A percentile compares a stretch with the other conserved stretches of the same genome.
Conservation (phyloP, 2,888 invertebrate species). For the Creontiades dilutus region DNA sequence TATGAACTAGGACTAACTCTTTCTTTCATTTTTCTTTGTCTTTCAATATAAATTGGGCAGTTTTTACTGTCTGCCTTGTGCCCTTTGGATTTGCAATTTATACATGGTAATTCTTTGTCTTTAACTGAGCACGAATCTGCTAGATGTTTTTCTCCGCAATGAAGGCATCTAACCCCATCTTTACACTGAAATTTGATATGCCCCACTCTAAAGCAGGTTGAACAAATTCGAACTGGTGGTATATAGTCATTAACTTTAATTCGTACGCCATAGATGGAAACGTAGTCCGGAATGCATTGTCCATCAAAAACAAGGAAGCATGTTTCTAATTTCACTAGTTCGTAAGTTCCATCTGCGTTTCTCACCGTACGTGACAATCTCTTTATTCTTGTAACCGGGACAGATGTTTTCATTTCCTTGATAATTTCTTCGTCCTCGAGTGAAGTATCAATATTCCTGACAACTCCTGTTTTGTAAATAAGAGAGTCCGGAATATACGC, state of each 20-base stretch:
- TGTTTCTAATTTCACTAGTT: background rate
- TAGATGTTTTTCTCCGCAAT: conserved; percentile 24
- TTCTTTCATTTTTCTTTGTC: background rate
- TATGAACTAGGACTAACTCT: background rate
- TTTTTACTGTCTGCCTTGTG: background rate
- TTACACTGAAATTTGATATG: conserved; percentile 14
- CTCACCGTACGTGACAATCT: background rate
- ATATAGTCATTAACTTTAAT: background rate
- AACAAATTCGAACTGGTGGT: background rate
- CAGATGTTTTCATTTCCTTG: background rate
- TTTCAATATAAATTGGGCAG: conserved; percentile 13
- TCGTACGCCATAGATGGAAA: background rate
- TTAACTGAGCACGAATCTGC: no score
- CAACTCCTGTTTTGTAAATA: conserved; percentile 7
- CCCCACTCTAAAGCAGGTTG: background rate
- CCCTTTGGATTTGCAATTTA: background rate
- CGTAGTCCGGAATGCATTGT: background rate
- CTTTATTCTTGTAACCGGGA: background rate
- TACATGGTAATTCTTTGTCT: background rate
- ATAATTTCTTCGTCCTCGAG: background rate
- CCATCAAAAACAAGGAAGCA: background rate
- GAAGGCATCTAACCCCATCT: background rate
- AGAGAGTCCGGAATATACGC: background rate
- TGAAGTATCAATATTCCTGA: background rate
- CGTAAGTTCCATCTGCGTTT: background rate